These are phyloP conservation scores for Castor canadensis DNA, from an alignment of 2,113 vertebrate species.

Conservation along the genomic window DNA sequence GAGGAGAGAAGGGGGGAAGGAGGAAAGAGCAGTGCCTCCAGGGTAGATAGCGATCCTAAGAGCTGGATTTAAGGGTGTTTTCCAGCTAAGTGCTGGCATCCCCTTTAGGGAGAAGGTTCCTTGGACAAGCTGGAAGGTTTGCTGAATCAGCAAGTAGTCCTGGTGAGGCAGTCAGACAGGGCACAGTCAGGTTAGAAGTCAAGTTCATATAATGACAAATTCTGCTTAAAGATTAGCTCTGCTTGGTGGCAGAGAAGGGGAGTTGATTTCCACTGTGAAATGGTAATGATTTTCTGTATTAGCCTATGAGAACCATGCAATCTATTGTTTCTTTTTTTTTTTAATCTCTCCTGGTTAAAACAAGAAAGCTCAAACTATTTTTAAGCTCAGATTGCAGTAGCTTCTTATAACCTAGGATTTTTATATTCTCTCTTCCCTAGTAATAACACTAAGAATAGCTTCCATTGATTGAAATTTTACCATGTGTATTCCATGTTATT, in stretches of 20 bases:
- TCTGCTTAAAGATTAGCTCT: neutral
- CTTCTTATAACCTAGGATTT: neutral
- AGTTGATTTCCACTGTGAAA: neutral
- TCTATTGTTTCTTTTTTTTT: neutral
- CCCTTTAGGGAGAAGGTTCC: neutral
- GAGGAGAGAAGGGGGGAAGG: accelerated
- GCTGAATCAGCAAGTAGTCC: neutral
- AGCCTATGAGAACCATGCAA: accelerated
- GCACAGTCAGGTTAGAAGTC: neutral
- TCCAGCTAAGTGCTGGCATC: neutral
- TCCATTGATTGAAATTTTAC: neutral
- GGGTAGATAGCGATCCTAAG: neutral
- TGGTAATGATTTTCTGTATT: neutral
- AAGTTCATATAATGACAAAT: neutral
- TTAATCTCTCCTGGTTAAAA: neutral
- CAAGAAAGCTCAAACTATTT: neutral
- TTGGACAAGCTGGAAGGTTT: neutral
- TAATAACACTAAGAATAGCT: neutral
- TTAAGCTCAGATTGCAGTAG: neutral
- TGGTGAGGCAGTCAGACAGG: neutral
- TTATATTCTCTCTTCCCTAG: neutral
- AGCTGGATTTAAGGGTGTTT: accelerated
- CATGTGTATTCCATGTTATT: accelerated
- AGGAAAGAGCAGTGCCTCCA: accelerated
- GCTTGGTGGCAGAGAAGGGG: accelerated